Percentiles rank a stretch among this genome's conserved stretches.
Conservation (phyloP, 2,888 invertebrate genomes). For the Pachymerium ferrugineum region DNA sequence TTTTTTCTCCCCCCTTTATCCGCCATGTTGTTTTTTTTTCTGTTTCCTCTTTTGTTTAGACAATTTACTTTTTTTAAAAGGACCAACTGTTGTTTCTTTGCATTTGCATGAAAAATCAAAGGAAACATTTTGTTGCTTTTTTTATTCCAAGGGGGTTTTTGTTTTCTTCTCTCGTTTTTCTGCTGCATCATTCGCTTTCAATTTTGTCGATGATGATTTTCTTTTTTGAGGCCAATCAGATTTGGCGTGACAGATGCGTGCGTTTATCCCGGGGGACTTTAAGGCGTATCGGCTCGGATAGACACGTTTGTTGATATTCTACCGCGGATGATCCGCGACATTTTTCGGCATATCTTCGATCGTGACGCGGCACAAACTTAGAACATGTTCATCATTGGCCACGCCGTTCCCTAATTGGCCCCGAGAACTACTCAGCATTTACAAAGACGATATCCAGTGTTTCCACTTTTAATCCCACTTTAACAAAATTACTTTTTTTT, state of each 20-base stretch:
- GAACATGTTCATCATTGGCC: slow-evolving; percentile 14
- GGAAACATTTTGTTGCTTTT: not conserved
- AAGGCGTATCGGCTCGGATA: slow-evolving; percentile 25
- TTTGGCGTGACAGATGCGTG: slow-evolving; percentile 22
- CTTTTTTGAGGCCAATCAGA: slow-evolving; percentile 18
- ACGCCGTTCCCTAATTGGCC: not conserved
- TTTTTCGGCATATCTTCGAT: not conserved
- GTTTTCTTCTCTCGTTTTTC: not conserved
- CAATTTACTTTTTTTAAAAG: not conserved
- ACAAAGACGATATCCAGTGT: not conserved
- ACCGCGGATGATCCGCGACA: slow-evolving; percentile 25
- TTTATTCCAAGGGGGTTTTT: not conserved
- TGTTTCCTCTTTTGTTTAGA: not conserved
- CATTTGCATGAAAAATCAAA: not conserved
- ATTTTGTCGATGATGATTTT: slow-evolving; percentile 25
- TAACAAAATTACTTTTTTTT: too few relatives aligned
- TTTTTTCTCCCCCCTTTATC: not conserved
- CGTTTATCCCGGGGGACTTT: slow-evolving; percentile 22
- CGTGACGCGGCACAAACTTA: not conserved
- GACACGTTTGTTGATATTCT: slow-evolving; percentile 23
- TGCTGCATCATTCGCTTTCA: slow-evolving; percentile 22
- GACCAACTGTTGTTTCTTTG: not conserved
- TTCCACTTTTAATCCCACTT: slow-evolving; percentile 14
- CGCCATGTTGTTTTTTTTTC: not conserved
- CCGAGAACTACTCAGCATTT: not conserved